Evolutionary conservation across 2,888 invertebrate genomes (phyloP).

Genomic region (Drosophila gaucha): DNA sequence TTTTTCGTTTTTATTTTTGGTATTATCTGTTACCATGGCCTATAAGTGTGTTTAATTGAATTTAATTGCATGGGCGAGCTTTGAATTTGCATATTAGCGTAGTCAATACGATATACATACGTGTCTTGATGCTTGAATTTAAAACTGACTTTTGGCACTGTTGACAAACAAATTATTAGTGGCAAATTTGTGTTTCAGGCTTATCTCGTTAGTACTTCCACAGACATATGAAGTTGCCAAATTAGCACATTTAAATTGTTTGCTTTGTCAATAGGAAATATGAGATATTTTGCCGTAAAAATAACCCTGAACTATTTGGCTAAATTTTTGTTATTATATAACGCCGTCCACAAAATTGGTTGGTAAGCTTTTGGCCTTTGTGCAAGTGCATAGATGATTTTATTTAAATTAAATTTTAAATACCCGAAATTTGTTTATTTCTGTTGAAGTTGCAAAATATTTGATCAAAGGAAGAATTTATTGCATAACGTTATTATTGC

Average conservation of each 20-base stretch:
- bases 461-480: slow-evolving; percentile 13
- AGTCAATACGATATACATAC: slow-evolving; percentile 6
- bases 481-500: slow-evolving; percentile 10
- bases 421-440: neutral
- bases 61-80: slow-evolving; percentile 6
- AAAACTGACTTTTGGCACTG: too few species aligned
- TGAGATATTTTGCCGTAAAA: slow-evolving; percentile 6
- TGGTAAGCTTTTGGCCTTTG: slow-evolving; percentile 8
- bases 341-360: too few species aligned
- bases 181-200: neutral
- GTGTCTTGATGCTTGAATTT: too few species aligned
- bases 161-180: slow-evolving; percentile 10
- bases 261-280: slow-evolving; percentile 12
- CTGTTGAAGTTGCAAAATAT: neutral
- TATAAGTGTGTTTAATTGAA: neutral
- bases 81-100: slow-evolving; percentile 32
- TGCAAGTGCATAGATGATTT: slow-evolving; percentile 1
- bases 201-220: neutral
- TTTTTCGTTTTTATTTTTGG: neutral
- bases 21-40: slow-evolving; percentile 6
- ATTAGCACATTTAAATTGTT: slow-evolving; percentile 21
- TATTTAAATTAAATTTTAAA: neutral
- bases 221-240: neutral
- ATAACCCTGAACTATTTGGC: slow-evolving; percentile 22
- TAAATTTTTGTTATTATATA: slow-evolving; percentile 5